phyloP scores from a whole-genome alignment of 2,888 invertebrate genomes.

The Mesorhabditis sp. region DNA sequence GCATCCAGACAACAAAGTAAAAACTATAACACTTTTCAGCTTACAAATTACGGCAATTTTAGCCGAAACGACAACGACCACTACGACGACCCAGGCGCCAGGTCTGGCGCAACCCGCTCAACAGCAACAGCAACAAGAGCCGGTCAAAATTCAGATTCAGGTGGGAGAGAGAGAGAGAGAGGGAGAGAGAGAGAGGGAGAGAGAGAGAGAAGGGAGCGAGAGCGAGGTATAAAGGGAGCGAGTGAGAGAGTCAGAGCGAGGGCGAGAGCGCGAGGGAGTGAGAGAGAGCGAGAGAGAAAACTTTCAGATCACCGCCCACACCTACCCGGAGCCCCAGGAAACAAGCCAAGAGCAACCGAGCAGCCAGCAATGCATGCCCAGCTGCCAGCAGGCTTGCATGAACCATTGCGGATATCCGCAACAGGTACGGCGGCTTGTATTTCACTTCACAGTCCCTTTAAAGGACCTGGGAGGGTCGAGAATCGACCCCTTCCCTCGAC shows the following conservation, averaged over 20 bases:
- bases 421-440: not conserved
- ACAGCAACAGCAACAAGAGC: not conserved
- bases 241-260: too few relatives aligned
- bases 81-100: not conserved
- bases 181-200: not conserved
- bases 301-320: too few relatives aligned
- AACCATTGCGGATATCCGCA: not conserved
- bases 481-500: too few relatives aligned
- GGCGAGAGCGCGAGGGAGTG: too few relatives aligned
- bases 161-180: not conserved
- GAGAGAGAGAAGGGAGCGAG: too few relatives aligned
- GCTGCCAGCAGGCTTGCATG: slow-evolving; percentile 2
- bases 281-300: too few relatives aligned
- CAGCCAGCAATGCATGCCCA: not conserved
- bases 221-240: too few relatives aligned
- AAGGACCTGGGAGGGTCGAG: too few relatives aligned
- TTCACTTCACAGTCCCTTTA: too few relatives aligned
- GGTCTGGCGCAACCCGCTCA: not conserved
- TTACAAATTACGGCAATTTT: too few relatives aligned
- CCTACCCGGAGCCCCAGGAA: too few relatives aligned
- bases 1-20: not conserved
- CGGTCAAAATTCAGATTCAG: not conserved
- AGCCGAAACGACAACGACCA: not conserved
- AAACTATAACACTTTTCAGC: not conserved
- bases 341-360: too few relatives aligned